Conservation (phyloP, 2,113 vertebrate species). For the Panurus biarmicus region DNA sequence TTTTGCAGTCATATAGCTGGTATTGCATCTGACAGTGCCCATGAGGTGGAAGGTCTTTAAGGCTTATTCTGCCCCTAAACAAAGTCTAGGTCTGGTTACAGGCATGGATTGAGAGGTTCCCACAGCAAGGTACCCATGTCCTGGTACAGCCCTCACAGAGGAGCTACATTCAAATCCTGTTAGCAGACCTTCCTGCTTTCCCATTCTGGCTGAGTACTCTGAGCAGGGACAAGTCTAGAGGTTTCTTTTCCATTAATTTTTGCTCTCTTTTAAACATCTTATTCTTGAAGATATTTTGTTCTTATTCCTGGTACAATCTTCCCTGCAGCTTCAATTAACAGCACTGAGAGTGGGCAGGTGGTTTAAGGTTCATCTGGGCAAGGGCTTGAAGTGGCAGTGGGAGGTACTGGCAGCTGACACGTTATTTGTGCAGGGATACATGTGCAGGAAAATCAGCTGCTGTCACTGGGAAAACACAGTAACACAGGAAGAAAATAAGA, state of each 20-base stretch:
- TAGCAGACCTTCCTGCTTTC: background rate
- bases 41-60: background rate
- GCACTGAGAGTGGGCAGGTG: background rate
- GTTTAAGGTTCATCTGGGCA: background rate
- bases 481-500: background rate
- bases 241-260: background rate
- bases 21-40: background rate
- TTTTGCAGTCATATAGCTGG: background rate
- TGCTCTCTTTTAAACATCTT: background rate
- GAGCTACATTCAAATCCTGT: background rate
- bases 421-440: background rate
- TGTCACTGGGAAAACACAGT: background rate
- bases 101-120: background rate
- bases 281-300: background rate
- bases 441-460: background rate
- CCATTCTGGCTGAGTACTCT: background rate
- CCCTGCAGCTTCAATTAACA: background rate
- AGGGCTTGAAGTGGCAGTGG: background rate
- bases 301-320: background rate
- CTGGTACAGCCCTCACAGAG: background rate
- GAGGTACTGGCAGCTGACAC: background rate
- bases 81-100: background rate
- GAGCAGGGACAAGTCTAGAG: background rate
- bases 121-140: background rate
- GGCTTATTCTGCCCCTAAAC: background rate